Percentiles rank a stretch among this genome's conserved stretches.
phyloP scores from a whole-genome alignment of 2,797 vertebrate genomes.

The Euphonia xanthogaster region DNA sequence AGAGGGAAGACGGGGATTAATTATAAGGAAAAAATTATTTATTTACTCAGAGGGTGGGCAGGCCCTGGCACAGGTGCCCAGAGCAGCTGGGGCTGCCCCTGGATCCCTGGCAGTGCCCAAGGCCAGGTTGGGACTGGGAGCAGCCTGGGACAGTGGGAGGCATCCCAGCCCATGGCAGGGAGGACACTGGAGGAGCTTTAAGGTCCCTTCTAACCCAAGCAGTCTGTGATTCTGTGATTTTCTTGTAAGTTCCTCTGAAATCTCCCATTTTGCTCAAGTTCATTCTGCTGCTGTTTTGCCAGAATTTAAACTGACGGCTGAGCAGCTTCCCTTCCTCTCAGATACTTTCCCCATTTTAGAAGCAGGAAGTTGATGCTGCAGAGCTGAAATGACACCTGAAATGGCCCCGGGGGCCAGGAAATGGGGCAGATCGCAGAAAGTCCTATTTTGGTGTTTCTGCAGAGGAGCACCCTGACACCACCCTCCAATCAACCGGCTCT shows the following conservation, averaged over 20 bases:
- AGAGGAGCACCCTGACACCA: conserved; percentile 17
- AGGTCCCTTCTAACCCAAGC: not conserved
- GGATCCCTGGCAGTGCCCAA: not conserved
- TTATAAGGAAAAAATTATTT: not conserved
- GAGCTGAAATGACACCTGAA: conserved; percentile 54
- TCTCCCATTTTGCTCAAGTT: not conserved
- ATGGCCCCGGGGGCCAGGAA: conserved; percentile 72
- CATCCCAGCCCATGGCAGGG: not conserved
- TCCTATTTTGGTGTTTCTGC: not conserved
- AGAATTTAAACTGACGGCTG: not conserved
- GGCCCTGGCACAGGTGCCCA: not conserved
- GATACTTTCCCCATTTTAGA: conserved; percentile 31
- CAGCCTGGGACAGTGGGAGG: rapidly evolving
- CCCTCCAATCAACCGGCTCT: not conserved
- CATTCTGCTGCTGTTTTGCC: not conserved
- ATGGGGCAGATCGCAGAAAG: conserved; percentile 3
- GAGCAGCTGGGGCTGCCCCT: not conserved
- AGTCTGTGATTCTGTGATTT: not conserved
- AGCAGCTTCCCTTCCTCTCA: not conserved
- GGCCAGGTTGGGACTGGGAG: not conserved
- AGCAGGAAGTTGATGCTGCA: conserved; percentile 58
- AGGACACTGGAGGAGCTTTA: not conserved
- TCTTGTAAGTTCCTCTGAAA: not conserved
- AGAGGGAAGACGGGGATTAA: not conserved
- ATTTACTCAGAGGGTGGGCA: rapidly evolving